These are phyloP conservation scores for Numenius arquata DNA, from an alignment of 2,113 vertebrate species.

Conservation along the genomic window DNA sequence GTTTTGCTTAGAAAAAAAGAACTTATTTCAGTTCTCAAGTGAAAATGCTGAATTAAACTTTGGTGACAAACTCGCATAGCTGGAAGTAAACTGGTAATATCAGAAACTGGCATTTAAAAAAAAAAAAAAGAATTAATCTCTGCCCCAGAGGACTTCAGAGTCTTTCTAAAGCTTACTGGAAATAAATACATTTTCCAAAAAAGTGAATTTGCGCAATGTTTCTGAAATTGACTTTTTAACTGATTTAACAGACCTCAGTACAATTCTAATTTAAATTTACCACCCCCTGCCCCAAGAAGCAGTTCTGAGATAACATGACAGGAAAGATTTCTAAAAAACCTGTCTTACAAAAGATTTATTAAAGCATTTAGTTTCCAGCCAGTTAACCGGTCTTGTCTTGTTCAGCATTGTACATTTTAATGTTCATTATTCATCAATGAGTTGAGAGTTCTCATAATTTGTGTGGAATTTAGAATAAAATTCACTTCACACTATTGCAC, in stretches of 20 bases:
- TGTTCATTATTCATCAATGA: background rate
- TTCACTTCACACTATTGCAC: background rate
- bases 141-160: background rate
- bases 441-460: background rate
- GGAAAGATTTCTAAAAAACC: background rate
- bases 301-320: background rate
- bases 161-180: background rate
- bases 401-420: background rate
- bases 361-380: background rate
- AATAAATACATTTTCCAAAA: background rate
- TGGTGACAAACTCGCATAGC: background rate
- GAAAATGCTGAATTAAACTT: background rate
- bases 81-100: background rate
- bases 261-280: background rate
- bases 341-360: background rate
- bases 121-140: background rate
- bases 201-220: background rate
- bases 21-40: too few species aligned
- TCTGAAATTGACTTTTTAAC: background rate
- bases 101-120: background rate
- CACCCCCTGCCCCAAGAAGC: rapidly evolving
- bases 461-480: background rate
- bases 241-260: background rate
- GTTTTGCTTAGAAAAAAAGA: background rate
- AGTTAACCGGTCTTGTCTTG: background rate